Conservation (phyloP, 2,888 invertebrate species). For the Eremobia ochroleuca region DNA sequence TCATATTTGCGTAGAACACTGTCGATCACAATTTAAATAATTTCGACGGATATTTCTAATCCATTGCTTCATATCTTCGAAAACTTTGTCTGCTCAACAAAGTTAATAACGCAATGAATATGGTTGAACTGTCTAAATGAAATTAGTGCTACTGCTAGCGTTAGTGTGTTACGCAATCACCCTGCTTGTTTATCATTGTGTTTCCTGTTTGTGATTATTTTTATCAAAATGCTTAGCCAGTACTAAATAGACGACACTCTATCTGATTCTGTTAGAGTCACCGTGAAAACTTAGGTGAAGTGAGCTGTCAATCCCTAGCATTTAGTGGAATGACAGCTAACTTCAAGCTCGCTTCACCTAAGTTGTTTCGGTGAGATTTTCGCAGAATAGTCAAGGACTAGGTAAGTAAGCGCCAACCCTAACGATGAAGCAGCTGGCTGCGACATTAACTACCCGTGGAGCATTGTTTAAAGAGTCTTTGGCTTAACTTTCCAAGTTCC, state of each 20-base stretch:
- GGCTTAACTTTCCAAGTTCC: conserved; percentile 29
- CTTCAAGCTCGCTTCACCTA: not conserved
- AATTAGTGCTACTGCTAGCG: no score
- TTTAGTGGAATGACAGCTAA: not conserved
- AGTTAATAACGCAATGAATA: no score
- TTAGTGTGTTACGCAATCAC: no score
- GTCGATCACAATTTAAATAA: no score
- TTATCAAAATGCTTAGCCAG: no score
- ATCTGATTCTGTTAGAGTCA: not conserved
- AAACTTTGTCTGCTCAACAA: no score
- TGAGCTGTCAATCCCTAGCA: not conserved
- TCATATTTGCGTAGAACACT: no score
- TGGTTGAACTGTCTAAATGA: no score
- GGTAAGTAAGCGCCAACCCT: conserved; percentile 41
- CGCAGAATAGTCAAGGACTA: not conserved
- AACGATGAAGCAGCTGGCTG: conserved; percentile 45
- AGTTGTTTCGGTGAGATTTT: not conserved
- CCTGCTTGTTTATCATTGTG: no score
- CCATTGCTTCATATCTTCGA: no score
- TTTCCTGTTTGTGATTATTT: no score
- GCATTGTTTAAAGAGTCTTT: conserved; percentile 52
- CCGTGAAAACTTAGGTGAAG: not conserved
- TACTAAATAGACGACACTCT: not conserved
- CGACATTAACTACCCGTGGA: conserved; percentile 54
- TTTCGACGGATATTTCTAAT: no score